Conservation (phyloP, 2,888 invertebrate genomes). For the Tenthredo mesomela region DNA sequence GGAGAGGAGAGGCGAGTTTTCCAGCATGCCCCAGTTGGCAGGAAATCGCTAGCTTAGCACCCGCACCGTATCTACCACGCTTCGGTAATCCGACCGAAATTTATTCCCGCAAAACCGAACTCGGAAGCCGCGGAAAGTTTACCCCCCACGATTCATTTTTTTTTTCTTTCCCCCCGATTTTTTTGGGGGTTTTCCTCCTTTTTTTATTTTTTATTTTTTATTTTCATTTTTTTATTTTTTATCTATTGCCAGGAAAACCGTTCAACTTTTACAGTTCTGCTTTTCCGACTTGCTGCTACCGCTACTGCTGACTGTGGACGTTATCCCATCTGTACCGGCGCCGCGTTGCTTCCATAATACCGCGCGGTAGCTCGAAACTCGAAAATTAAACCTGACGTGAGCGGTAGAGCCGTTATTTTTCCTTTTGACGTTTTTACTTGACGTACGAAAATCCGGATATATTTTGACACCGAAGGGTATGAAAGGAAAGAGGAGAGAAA, state of each 20-base stretch:
- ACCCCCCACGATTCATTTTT: background rate
- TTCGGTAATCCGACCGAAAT: slow-evolving; percentile 60
- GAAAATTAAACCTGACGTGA: background rate
- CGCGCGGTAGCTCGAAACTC: background rate
- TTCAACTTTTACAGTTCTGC: background rate
- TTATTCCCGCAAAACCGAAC: slow-evolving; percentile 62
- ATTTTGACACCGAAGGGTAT: background rate
- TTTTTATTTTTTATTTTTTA: background rate
- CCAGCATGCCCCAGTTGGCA: slow-evolving; percentile 51
- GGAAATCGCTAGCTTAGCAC: slow-evolving; percentile 49
- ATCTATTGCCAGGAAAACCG: background rate
- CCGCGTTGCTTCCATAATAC: background rate
- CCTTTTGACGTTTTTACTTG: background rate
- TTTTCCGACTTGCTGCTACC: background rate
- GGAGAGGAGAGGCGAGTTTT: slow-evolving; percentile 14
- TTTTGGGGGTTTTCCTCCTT: background rate
- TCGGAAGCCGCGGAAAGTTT: slow-evolving; percentile 34
- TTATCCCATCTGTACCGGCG: background rate
- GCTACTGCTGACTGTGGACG: background rate
- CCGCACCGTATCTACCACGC: slow-evolving; percentile 53
- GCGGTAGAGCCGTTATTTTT: background rate
- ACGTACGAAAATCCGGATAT: background rate
- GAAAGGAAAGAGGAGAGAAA: background rate
- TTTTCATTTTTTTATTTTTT: background rate
- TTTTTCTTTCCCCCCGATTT: background rate